Evolutionary conservation across 2,797 vertebrate genomes (phyloP), one percentile per base, ranked within the genome.

Genomic region (Champsocephalus gunnari): DNA sequence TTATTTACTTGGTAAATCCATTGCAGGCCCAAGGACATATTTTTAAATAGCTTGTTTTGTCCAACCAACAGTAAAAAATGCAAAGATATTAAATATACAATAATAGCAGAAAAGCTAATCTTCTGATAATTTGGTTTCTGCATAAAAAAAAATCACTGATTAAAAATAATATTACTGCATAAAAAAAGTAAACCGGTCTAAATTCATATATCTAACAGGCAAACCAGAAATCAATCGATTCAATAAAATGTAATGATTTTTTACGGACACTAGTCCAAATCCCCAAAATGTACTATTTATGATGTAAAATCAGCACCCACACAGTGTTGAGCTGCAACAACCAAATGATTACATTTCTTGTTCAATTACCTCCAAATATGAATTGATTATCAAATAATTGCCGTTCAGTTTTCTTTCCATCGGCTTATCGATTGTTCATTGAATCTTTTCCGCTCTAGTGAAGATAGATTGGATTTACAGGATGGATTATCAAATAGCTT

Each of bases 231-330:
- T 38, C 34, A 38, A 38, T 9, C 34, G 34, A 38, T 38, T 38
- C 12, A 16, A 7, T 32, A 21, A 58, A n/a, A 49, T 24, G n/a
- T 49, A 19, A 21, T 50, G 1, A 45, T 53, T 1, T 9, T 4
- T 45, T 38, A 14, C 0, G 0, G 3, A 11, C 13, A 24, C 0
- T 10, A 9, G 41, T 16, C 32, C 1, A 51, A 51, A 38, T 7
- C 34, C 34, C 34, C 34, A 38, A 38, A 38, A 19, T 34, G 19
- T 28, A 16, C 43, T 16, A 16, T 54, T 53, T 44, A 19, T 12
- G 13, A 12, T 34, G 41, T 2, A 62, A 44, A 67, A 47, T 28
- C 19, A 10, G 16, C 14, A 49, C 43, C 11, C 5, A 16, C 34
- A 44, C 12, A 51, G 0, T 6, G 34, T 28, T 41, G 28, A 57